Evolutionary conservation across 2,888 invertebrate species (phyloP), one percentile per base, ranked within the genome.

Genomic region (Dione juno): DNA sequence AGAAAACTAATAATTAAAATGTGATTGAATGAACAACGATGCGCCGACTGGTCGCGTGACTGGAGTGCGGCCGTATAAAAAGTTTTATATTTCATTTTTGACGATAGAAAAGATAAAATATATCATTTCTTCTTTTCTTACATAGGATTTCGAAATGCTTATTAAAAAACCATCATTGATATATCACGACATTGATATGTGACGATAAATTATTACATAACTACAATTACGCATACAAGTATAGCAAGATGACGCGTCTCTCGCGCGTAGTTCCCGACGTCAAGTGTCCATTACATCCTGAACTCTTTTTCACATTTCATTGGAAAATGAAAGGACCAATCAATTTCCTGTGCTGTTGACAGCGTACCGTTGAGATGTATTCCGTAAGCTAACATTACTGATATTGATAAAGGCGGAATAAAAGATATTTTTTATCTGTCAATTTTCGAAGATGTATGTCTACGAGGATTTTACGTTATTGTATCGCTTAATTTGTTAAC

Each of bases 311-410:
- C 74, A 75, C 77, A 75, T 81, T 80, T 85, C 88, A 89, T 86
- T 88, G 85, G 82, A 81, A 82, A 83, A 79, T 81, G 81, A 80
- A 85, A 82, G 77, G 78, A 80, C 81, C 85, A 84, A 86, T 87
- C 87, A 84, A 87, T 88, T 84, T 86, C 81, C 81, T 78, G 79
- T 80, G 77, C 81, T 83, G 83, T 84, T 11, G n/a, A 45, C 21
- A 21, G n/a, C 43, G 28, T n/a, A n/a, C 10, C 43, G 21, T 59
- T 19, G 28, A 61, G 45, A 28, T 61, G 61, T 28, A 45, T 45
- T 61, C 11, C 28, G 19, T 28, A 61, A 45, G n/a, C 41, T 21
- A 41, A 43, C 21, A 43, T n/a, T 1, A 41, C 14, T 61, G 59
- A 61, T 21, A 45, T 61, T 61, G 61, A 61, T 28, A 45, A 10